phyloP scores from a whole-genome alignment of 2,888 invertebrate species.

The Dryobotodes eremita region DNA sequence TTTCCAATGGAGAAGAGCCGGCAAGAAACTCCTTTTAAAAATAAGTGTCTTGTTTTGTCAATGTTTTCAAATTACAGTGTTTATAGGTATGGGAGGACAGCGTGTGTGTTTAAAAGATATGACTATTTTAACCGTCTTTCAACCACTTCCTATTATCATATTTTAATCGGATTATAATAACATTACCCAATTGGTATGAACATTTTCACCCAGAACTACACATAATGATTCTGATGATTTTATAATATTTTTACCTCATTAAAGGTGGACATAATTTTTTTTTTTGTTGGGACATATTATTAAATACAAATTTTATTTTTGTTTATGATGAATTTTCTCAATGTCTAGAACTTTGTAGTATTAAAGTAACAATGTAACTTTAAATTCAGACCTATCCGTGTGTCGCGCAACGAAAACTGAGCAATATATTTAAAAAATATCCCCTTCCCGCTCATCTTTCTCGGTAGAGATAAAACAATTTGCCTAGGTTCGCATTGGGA shows the following conservation, averaged over 20 bases:
- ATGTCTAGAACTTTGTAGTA: neutral
- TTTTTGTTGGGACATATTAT: no score
- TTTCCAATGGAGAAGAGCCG: no score
- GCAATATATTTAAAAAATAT: neutral
- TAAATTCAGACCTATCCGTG: neutral
- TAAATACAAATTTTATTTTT: no score
- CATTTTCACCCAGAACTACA: neutral
- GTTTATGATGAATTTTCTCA: no score
- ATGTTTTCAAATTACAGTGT: no score
- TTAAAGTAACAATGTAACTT: neutral
- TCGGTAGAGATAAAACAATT: constrained; percentile 51
- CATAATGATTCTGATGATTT: no score
- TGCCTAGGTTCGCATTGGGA: constrained; percentile 47
- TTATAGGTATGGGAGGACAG: no score
- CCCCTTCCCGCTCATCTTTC: neutral
- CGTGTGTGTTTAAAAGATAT: neutral
- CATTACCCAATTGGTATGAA: neutral
- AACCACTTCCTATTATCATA: neutral
- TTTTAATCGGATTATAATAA: neutral
- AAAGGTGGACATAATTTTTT: no score
- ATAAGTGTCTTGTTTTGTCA: no score
- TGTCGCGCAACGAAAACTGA: neutral
- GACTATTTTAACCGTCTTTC: neutral
- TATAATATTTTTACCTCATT: no score
- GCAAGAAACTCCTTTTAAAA: no score